These are phyloP conservation scores for Strigops habroptila DNA, from an alignment of 2,113 vertebrate genomes.

Conservation along the genomic window DNA sequence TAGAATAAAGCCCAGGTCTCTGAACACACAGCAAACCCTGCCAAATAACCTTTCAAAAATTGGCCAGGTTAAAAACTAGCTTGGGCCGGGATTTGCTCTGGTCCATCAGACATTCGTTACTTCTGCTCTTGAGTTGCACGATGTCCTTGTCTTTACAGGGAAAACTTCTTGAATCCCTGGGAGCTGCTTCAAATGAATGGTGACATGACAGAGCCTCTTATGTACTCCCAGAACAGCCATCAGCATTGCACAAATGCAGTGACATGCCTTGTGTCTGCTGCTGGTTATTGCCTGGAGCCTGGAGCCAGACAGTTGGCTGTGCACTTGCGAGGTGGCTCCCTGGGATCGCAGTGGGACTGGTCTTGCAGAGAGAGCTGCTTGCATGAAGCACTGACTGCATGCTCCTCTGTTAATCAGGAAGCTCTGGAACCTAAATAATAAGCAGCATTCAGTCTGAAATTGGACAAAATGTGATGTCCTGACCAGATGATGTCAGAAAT, in stretches of 20 bases:
- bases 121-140: neutral
- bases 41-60: conserved; percentile 30
- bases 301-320: neutral
- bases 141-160: neutral
- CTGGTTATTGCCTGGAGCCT: neutral
- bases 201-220: neutral
- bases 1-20: neutral
- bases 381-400: neutral
- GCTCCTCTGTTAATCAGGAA: neutral
- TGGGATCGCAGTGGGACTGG: neutral
- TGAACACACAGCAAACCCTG: neutral
- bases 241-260: neutral
- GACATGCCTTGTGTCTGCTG: neutral
- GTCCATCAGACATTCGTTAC: neutral
- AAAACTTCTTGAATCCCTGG: neutral
- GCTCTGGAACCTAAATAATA: neutral
- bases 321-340: fast-evolving
- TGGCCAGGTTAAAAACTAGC: neutral
- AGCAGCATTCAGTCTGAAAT: neutral
- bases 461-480: neutral
- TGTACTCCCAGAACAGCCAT: neutral
- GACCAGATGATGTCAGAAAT: neutral
- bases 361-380: neutral
- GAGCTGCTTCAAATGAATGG: neutral
- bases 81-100: conserved; percentile 12